Evolutionary conservation across 2,113 vertebrate genomes (phyloP), one percentile per base, ranked within the genome.

Genomic region (Nibea coibor): DNA sequence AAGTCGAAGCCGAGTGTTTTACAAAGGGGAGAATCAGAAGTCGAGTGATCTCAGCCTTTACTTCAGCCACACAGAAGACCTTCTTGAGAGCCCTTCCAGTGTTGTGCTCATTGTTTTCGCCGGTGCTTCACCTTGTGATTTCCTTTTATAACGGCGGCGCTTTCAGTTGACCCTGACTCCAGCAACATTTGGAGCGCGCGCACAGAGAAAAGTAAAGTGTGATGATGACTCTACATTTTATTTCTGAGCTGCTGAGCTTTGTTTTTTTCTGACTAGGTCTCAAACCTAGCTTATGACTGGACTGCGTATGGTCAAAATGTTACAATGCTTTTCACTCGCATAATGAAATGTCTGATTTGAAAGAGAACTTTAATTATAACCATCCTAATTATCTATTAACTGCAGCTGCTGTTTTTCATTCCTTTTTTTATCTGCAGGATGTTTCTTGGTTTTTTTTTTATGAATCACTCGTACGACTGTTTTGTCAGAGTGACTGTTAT

Each of bases 11-110:
- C 42, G 68, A 91, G 89, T 79, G 86, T 82, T 86, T 82, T 16
- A 84, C 73, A 81, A 88, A 88, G 82, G 42, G 45, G 20, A 71
- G 80, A 80, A 83, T 75, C 75, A 90, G 19, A 81, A 85, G 91
- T 92, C 69, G 58, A 89, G 91, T 86, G 90, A 91, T 84, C 70
- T 84, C 79, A 89, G 82, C 82, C 61, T 78, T 85, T 82, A 80
- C 72, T 84, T 87, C 39, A 88, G 59, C 74, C 63, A 73, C 67
- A 72, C 66, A 50, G 79, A 84, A 42, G 79, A 87, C 75, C 73
- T 74, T 84, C 78, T 88, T 66, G 71, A 92, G 85, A 82, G 86
- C 69, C 56, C 75, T 78, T 88, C 67, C 81, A 83, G 35, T 71
- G 84, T 67, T 71, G 78, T 62, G 61, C 42, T 84, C 63, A 83